These are phyloP conservation scores for Dolichopus griseipennis DNA, from an alignment of 2,888 invertebrate genomes.

Conservation along the genomic window DNA sequence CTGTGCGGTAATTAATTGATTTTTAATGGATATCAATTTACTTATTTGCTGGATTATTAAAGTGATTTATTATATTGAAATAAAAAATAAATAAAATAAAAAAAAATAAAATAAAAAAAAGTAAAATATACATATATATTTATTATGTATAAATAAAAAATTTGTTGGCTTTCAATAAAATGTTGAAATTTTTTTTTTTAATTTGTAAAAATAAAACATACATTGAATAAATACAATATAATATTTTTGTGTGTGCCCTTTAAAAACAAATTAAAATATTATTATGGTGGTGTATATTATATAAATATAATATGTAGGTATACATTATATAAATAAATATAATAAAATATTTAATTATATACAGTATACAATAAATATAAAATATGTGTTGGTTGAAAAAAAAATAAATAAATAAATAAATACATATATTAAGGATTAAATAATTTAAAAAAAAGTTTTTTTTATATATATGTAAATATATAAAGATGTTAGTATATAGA, in stretches of 20 bases:
- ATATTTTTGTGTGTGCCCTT: no score
- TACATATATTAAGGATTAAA: neutral
- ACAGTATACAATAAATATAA: neutral
- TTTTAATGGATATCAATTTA: constrained; percentile 11
- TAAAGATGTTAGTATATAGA: neutral
- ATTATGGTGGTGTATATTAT: no score
- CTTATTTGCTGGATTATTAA: constrained; percentile 7
- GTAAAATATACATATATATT: neutral
- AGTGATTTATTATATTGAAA: constrained; percentile 2
- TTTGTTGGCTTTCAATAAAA: no score
- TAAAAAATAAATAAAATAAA: neutral
- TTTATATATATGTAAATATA: neutral
- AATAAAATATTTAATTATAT: no score
- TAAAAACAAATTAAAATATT: no score
- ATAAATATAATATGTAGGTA: no score
- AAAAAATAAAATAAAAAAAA: neutral
- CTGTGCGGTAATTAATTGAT: constrained; percentile 11
- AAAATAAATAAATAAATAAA: no score
- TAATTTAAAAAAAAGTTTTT: neutral
- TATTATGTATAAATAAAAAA: neutral
- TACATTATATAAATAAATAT: no score
- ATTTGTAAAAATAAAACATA: no score
- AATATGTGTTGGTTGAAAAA: neutral
- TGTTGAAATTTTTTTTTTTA: no score
- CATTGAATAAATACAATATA: no score